Evolutionary conservation across 2,888 invertebrate species (phyloP), one percentile per base, ranked within the genome.

Genomic region (Sclerodermus sp.): DNA sequence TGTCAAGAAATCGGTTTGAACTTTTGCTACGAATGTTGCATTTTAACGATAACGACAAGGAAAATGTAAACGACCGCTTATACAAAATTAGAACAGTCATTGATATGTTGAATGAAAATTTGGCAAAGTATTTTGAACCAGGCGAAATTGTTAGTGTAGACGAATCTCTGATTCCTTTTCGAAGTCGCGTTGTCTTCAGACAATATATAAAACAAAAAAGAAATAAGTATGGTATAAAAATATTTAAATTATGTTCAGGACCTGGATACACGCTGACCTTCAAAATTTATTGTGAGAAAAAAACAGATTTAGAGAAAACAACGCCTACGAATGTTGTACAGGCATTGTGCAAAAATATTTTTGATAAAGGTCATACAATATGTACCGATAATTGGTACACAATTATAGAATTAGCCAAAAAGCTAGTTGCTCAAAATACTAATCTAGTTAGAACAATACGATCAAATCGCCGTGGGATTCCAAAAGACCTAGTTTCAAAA

Each of bases 311-410:
- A 41, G 50, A 57, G 17, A 63, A 69, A 61, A 58, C 54, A n/a
- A 49, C 47, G 30, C 66, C 70, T 36, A 47, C 58, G 10, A 65
- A 57, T 30, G 62, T 70, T 29, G 68, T 69, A 18, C 62, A 70
- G 65, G 43, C 52, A 12, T 51, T 72, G 4, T 68, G 63, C 42
- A 41, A 53, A 38, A 60, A 62, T 50, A 52, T 68, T 31, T 55
- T 73, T 15, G 52, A n/a, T n/a, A n/a, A n/a, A n/a, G n/a, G n/a
- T n/a, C n/a, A n/a, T n/a, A n/a, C n/a, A n/a, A n/a, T n/a, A n/a
- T 52, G 49, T 31, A 67, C 60, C 4, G 64, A 70, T 49, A 70
- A 71, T 47, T 70, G 68, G 65, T 69, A 72, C 51, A 67, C 66
- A 47, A 68, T 65, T 50, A 47, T 64, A 2, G 55, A 55, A 50